Conservation (phyloP, 2,797 vertebrate species). For the Intellagama lesueurii region DNA sequence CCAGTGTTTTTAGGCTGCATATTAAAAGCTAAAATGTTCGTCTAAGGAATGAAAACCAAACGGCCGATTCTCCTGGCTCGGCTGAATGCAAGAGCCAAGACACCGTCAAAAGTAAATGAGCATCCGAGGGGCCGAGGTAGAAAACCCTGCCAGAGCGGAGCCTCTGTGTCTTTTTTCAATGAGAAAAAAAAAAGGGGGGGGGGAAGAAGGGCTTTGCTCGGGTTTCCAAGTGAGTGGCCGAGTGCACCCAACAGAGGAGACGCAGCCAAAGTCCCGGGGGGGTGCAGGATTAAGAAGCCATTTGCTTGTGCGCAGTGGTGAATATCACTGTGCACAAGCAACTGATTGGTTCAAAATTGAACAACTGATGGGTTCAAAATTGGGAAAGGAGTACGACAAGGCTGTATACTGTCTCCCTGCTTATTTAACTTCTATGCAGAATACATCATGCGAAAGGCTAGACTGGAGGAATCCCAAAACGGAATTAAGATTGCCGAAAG, state of each 20-base stretch:
- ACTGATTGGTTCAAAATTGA: too few species aligned
- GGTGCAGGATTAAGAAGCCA: too few species aligned
- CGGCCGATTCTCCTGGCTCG: background rate
- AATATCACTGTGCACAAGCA: too few species aligned
- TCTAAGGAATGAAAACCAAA: constrained; percentile 24
- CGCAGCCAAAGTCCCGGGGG: background rate
- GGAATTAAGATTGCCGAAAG: too few species aligned
- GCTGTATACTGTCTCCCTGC: too few species aligned
- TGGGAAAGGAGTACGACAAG: too few species aligned
- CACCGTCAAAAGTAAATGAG: background rate
- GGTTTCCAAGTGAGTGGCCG: background rate
- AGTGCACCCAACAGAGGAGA: background rate
- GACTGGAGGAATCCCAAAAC: too few species aligned
- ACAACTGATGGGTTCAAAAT: too few species aligned
- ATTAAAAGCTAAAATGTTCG: background rate
- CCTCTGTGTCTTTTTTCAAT: background rate
- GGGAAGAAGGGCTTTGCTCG: background rate
- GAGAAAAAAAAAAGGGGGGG: background rate
- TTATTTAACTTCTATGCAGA: too few species aligned
- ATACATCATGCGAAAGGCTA: too few species aligned
- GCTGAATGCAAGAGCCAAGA: background rate
- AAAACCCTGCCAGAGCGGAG: background rate
- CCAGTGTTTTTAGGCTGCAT: constrained; percentile 11
- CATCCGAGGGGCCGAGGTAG: background rate
- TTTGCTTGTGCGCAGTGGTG: too few species aligned